Conservation (phyloP, 2,797 vertebrate species). For the Sebastes minor region DNA sequence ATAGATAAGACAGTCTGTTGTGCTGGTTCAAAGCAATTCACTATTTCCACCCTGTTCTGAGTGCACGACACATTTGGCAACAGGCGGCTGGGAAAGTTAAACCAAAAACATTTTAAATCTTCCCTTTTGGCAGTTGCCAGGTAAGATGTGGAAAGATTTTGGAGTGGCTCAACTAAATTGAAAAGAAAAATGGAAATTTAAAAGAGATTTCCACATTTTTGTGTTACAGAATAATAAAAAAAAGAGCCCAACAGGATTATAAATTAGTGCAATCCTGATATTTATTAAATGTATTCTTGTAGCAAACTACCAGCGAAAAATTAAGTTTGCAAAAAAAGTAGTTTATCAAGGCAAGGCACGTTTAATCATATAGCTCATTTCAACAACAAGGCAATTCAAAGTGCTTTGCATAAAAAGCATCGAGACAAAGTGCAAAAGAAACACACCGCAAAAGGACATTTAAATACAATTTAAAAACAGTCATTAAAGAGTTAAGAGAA, state of each 20-base stretch:
- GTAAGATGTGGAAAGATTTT: too few species aligned
- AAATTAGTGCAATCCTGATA: neutral
- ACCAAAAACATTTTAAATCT: constrained; percentile 30
- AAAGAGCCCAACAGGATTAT: neutral
- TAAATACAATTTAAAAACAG: neutral
- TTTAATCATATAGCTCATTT: neutral
- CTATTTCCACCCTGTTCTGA: neutral
- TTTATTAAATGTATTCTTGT: neutral
- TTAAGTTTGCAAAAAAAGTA: neutral
- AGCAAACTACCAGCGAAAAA: neutral
- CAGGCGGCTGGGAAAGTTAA: constrained; percentile 3
- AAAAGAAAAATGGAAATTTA: neutral
- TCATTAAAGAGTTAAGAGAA: neutral
- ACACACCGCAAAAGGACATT: neutral
- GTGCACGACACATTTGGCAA: neutral
- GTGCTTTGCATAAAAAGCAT: neutral
- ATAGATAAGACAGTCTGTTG: neutral
- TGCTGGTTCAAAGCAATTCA: neutral
- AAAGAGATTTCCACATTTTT: neutral
- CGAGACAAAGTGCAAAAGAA: neutral
- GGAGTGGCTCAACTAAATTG: too few species aligned
- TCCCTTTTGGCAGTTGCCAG: neutral
- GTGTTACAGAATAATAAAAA: neutral
- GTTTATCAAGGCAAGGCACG: neutral
- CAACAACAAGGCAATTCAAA: too few species aligned